These are phyloP conservation scores for Melanaphis sacchari DNA, from an alignment of 1,140 invertebrate genomes.

Conservation along the genomic window DNA sequence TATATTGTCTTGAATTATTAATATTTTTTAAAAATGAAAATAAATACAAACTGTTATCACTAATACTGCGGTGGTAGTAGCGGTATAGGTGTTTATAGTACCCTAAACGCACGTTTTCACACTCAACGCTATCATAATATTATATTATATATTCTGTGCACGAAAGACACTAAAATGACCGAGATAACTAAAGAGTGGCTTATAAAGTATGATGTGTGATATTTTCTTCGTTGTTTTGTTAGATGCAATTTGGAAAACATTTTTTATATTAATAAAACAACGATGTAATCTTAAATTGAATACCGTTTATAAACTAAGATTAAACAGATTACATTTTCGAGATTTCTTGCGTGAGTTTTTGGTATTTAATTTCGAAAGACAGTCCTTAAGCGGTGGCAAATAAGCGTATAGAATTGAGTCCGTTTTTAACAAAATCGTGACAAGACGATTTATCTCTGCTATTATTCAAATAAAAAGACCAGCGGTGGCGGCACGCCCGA, in stretches of 20 bases:
- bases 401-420: background rate
- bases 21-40: background rate
- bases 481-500: background rate
- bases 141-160: background rate
- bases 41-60: background rate
- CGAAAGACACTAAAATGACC: background rate
- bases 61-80: background rate
- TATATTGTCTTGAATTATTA: background rate
- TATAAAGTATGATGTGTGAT: background rate
- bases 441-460: background rate
- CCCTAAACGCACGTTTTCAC: background rate
- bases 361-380: background rate
- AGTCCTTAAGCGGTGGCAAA: background rate
- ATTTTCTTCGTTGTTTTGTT: background rate
- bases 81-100: background rate
- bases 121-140: background rate
- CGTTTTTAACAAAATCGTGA: background rate
- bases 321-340: background rate
- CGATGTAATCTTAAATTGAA: background rate
- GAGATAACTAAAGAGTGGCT: background rate
- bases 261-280: background rate
- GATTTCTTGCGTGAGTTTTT: background rate
- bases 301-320: background rate
- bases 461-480: background rate
- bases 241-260: background rate